Percentiles rank a stretch among this genome's conserved stretches.
phyloP scores from a whole-genome alignment of 1,140 invertebrate species.

The Cheumatopsyche charites region DNA sequence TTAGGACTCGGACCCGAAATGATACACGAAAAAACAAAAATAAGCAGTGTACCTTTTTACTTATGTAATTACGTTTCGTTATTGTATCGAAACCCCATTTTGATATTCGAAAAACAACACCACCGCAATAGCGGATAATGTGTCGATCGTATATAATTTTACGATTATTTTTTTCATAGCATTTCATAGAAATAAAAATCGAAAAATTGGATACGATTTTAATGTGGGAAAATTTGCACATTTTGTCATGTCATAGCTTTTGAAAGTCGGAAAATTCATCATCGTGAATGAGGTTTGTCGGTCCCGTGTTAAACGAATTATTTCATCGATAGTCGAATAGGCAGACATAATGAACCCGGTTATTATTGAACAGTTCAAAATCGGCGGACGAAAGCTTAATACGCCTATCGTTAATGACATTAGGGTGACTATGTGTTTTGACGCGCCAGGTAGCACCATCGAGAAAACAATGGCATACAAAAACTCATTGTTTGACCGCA shows the following conservation, averaged over 20 bases:
- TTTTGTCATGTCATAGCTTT: too few relatives aligned
- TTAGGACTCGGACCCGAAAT: slow-evolving; percentile 19
- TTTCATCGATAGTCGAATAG: neutral
- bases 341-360: neutral
- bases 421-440: slow-evolving; percentile 30
- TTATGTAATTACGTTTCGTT: slow-evolving; percentile 22
- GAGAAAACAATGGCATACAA: slow-evolving; percentile 12
- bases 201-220: too few relatives aligned
- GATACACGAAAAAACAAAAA: slow-evolving; percentile 6
- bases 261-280: too few relatives aligned
- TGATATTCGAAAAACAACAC: slow-evolving; percentile 11
- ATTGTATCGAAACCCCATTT: slow-evolving; percentile 7
- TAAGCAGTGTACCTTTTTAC: slow-evolving; percentile 18
- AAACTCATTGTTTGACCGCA: slow-evolving; percentile 18
- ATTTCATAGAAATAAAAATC: too few relatives aligned
- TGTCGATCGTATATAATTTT: too few relatives aligned
- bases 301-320: too few relatives aligned
- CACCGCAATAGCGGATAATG: too few relatives aligned
- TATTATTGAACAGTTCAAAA: slow-evolving; percentile 1
- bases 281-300: too few relatives aligned
- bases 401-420: slow-evolving; percentile 26
- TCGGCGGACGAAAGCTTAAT: slow-evolving; percentile 21
- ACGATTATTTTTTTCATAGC: too few relatives aligned
- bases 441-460: slow-evolving; percentile 26
- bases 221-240: too few relatives aligned